A percentile compares a stretch with the other conserved stretches of the same genome.
These are phyloP conservation scores for Orestias chungarensis DNA, from an alignment of 2,797 vertebrate genomes.

Conservation along the genomic window DNA sequence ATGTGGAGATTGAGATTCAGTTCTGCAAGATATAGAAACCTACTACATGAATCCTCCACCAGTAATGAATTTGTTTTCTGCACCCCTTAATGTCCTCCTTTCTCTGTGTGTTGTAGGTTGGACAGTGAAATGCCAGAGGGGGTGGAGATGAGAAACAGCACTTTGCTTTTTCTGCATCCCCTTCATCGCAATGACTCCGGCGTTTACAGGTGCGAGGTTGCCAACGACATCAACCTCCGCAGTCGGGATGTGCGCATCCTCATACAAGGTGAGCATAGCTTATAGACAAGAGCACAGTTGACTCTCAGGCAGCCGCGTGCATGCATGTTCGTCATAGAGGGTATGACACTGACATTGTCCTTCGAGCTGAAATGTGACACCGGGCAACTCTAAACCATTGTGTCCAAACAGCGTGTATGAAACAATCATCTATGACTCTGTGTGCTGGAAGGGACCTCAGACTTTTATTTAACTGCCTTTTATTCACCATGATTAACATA, in stretches of 20 bases:
- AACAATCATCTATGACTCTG: slow-evolving; percentile 16
- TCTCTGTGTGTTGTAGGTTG: slow-evolving; percentile 78
- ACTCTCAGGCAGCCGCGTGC: slow-evolving; percentile 58
- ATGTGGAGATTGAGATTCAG: neutral
- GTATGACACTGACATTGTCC: slow-evolving; percentile 64
- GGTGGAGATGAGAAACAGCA: slow-evolving; percentile 88
- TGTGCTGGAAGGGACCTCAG: slow-evolving; percentile 38
- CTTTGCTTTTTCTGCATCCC: slow-evolving; percentile 90
- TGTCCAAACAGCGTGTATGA: slow-evolving; percentile 41
- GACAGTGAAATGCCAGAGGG: slow-evolving; percentile 93
- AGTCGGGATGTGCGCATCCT: slow-evolving; percentile 91
- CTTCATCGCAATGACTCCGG: slow-evolving; percentile 93
- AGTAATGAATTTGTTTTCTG: neutral
- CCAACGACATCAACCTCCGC: slow-evolving; percentile 91
- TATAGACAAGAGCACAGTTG: slow-evolving; percentile 52
- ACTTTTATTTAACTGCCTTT: slow-evolving; percentile 51
- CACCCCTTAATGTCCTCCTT: slow-evolving; percentile 15
- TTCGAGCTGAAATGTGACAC: slow-evolving; percentile 73
- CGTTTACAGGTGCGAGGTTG: slow-evolving; percentile 93
- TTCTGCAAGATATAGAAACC: neutral
- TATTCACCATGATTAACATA: slow-evolving; percentile 59
- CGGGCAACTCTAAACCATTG: slow-evolving; percentile 43
- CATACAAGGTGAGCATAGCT: slow-evolving; percentile 88
- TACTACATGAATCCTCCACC: neutral
- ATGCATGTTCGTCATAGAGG: slow-evolving; percentile 50